Base-by-base conservation (phyloP, 2,113 vertebrate species). In the Vimba vimba region DNA sequence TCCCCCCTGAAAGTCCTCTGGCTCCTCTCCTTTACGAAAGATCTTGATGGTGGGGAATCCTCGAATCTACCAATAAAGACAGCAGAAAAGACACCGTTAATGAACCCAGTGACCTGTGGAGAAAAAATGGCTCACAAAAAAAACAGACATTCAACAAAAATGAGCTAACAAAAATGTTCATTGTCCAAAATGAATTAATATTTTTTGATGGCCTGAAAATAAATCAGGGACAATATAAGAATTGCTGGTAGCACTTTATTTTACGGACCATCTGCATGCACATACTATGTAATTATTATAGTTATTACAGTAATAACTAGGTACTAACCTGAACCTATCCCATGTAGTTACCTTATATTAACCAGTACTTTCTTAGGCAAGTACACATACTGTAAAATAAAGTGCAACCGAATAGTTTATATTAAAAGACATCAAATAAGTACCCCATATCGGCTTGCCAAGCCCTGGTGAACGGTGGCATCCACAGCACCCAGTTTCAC, bases 11-110 rank as follows among this genome's bases (percentile, higher is more conserved):
- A 97, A 99, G 91, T 98, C 97, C 89, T 95, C 93, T 0, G 97
- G 97, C 50, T 97, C 94, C 86, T 99, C 97, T 47, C 97, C 97
- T 93, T 97, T 98, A 89, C 96, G 97, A 93, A 99, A 99, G 79
- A 99, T 93, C 93, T 99, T 99, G 91, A 99, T 99, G 52, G 97
- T 97, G 85, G 98, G 98, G 90, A 98, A 99, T 79, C 97, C 97
- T 83, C 95, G 94, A 87, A 99, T 94, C 98, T 99, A 90, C 11
- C 55, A 9, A 88, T 11, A 73, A 7, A 79, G 17, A n/a, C 57
- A 85, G 25, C 52, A 84, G 19, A 81, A 66, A 50, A 19, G 7
- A 50, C 60, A 39, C 2, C 4, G 30, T 39, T 43, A 71, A 4
- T 83, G 5, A 64, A 19, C 1, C 27, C 79, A 60, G 76, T 9